Evolutionary conservation across 2,888 invertebrate species (phyloP).

Genomic region (Agrotis ipsilon): DNA sequence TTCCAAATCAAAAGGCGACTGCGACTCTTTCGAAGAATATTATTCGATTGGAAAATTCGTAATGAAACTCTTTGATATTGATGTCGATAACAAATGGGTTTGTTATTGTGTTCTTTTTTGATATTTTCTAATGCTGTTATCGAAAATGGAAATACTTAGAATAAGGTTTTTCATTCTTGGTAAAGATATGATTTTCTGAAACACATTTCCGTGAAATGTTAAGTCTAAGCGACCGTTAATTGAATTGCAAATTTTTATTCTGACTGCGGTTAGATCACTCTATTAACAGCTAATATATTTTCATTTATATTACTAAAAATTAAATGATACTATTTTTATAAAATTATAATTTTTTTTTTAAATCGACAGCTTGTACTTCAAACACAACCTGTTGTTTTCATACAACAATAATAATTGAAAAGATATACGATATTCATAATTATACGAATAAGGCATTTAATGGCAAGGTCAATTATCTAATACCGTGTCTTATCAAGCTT

Average conservation of each 20-base stretch:
- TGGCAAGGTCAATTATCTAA: neutral
- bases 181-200: neutral
- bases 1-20: constrained; percentile 52
- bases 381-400: too few relatives aligned
- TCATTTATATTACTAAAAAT: too few relatives aligned
- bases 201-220: neutral
- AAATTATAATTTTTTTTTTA: too few relatives aligned
- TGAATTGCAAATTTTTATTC: neutral
- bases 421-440: too few relatives aligned
- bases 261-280: neutral
- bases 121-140: neutral
- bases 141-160: neutral
- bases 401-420: too few relatives aligned
- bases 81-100: constrained; percentile 22
- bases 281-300: too few relatives aligned
- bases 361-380: too few relatives aligned
- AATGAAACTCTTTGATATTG: constrained; percentile 33
- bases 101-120: constrained; percentile 5
- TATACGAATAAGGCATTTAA: too few relatives aligned
- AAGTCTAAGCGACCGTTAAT: neutral
- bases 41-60: constrained; percentile 42
- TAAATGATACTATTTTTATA: too few relatives aligned
- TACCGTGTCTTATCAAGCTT: neutral
- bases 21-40: constrained; percentile 32
- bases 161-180: neutral